Evolutionary conservation across 1,140 invertebrate species (phyloP).

Genomic region (Thaumatotibia leucotreta): DNA sequence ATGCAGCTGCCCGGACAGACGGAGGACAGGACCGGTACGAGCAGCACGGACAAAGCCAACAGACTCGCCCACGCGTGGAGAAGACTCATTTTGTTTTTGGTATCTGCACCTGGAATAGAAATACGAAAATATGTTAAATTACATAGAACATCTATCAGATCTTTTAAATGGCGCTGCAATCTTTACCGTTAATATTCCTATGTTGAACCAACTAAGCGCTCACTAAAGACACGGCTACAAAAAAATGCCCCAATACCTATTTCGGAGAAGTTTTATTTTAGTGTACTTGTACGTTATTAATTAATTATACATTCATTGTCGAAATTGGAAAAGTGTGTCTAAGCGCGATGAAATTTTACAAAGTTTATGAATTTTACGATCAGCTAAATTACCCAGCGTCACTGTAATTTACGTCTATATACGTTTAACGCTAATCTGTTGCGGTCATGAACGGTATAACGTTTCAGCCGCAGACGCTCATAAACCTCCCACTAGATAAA

Average conservation of each 20-base stretch:
- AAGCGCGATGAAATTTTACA: background rate
- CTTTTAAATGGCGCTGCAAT: too few species aligned
- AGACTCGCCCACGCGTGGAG: slow-evolving; percentile 40
- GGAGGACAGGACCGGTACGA: slow-evolving; percentile 43
- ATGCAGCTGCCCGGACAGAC: slow-evolving; percentile 62
- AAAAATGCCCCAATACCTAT: too few species aligned
- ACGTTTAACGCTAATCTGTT: slow-evolving; percentile 24
- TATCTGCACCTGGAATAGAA: slow-evolving; percentile 56
- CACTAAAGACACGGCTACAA: too few species aligned
- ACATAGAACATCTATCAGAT: too few species aligned
- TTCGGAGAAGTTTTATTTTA: too few species aligned
- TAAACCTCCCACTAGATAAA: background rate
- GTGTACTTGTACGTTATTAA: too few species aligned
- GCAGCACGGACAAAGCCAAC: slow-evolving; percentile 46
- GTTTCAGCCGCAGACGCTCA: slow-evolving; percentile 29
- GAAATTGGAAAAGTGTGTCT: too few species aligned
- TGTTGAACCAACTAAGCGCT: too few species aligned
- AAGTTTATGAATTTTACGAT: background rate
- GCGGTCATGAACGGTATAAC: slow-evolving; percentile 23
- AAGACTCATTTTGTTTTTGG: slow-evolving; percentile 49
- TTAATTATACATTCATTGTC: too few species aligned
- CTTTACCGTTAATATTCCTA: too few species aligned
- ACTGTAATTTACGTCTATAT: slow-evolving; percentile 19
- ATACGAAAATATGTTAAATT: too few species aligned
- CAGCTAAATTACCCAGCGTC: background rate